Evolutionary conservation across 2,888 invertebrate species (phyloP).

Genomic region (Heliconius sara): DNA sequence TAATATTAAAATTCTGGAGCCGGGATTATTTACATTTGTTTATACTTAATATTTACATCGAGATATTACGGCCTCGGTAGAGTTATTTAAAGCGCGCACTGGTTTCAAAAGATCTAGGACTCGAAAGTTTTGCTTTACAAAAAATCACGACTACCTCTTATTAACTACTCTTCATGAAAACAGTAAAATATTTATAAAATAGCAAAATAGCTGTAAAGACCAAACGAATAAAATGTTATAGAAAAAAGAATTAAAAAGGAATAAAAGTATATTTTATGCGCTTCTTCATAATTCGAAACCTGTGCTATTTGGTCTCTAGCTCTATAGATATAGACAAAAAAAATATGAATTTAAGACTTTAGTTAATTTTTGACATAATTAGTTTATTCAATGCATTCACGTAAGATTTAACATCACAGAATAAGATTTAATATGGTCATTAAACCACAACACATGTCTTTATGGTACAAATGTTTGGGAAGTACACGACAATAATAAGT

Average conservation of each 20-base stretch:
- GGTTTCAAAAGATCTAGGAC: conserved; percentile 34
- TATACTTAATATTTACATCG: conserved; percentile 44
- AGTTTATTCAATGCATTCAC: neutral
- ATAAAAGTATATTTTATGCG: neutral
- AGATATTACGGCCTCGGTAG: conserved; percentile 44
- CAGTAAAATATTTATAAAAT: neutral
- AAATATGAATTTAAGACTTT: too few relatives aligned
- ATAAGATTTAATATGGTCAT: conserved; percentile 21
- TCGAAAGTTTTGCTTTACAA: conserved; percentile 16
- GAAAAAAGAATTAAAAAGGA: neutral
- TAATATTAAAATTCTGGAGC: conserved; percentile 22
- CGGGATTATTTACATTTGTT: conserved; percentile 1
- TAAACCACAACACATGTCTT: conserved; percentile 31
- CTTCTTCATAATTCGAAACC: neutral
- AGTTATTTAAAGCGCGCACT: conserved; percentile 40
- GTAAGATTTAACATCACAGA: neutral
- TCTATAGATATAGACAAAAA: too few relatives aligned
- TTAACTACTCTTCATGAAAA: neutral
- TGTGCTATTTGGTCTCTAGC: too few relatives aligned
- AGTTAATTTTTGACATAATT: neutral
- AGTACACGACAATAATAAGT: conserved; percentile 38
- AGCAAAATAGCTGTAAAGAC: neutral
- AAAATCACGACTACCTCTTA: neutral
- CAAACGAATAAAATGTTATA: neutral
- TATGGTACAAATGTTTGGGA: conserved; percentile 35